A percentile compares a stretch with the other conserved stretches of the same genome.
Conservation (phyloP, 2,113 vertebrate genomes). For the Hippocampus zosterae region DNA sequence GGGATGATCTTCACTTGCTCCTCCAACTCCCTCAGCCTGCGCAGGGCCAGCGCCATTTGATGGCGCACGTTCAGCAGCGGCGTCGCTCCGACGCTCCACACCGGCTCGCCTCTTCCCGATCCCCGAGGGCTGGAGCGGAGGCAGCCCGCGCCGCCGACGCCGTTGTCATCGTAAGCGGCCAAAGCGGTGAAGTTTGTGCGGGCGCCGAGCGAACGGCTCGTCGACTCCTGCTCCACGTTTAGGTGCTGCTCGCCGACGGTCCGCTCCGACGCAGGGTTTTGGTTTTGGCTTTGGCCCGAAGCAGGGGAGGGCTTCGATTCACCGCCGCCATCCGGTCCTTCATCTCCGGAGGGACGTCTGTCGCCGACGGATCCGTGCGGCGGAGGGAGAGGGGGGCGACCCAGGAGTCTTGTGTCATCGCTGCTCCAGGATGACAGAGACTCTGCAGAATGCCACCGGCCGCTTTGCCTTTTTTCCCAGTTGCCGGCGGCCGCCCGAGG, state of each 20-base stretch:
- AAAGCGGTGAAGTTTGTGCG: constrained; percentile 84
- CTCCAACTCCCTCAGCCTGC: constrained; percentile 90
- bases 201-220: constrained; percentile 70
- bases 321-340: constrained; percentile 60
- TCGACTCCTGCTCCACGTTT: constrained; percentile 79
- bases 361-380: constrained; percentile 49
- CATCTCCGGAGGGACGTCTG: constrained; percentile 66
- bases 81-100: constrained; percentile 78
- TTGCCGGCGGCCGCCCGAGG: constrained; percentile 66
- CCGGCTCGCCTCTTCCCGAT: constrained; percentile 83
- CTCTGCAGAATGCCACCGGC: constrained; percentile 80
- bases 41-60: constrained; percentile 94
- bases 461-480: constrained; percentile 55
- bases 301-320: constrained; percentile 77
- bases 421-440: constrained; percentile 79
- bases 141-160: constrained; percentile 73
- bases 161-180: constrained; percentile 70
- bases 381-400: constrained; percentile 70
- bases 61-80: constrained; percentile 92
- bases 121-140: constrained; percentile 84
- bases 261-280: constrained; percentile 81
- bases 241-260: constrained; percentile 79
- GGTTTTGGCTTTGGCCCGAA: constrained; percentile 69
- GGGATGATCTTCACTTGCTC: constrained; percentile 96
- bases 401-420: constrained; percentile 78